Percentiles rank a stretch among this genome's conserved stretches.
Conservation (phyloP, 2,888 invertebrate genomes). For the Pecten maximus region DNA sequence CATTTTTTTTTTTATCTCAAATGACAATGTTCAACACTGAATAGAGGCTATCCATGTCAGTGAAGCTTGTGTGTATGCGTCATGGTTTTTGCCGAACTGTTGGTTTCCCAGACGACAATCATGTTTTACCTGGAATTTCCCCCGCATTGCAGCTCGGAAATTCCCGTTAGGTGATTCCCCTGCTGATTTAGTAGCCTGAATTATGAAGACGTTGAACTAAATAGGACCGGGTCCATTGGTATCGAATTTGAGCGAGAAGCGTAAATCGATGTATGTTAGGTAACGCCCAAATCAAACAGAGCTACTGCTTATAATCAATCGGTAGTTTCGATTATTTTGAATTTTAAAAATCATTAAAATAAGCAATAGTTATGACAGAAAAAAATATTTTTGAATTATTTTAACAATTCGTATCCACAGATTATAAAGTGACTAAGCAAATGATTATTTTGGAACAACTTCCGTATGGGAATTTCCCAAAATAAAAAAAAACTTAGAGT, state of each 20-base stretch:
- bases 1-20: too few relatives aligned
- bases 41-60: too few relatives aligned
- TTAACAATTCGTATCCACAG: background rate
- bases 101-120: background rate
- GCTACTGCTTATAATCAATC: background rate
- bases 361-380: background rate
- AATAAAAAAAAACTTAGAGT: background rate
- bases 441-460: background rate
- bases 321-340: slow-evolving; percentile 1
- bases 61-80: too few relatives aligned
- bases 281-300: background rate
- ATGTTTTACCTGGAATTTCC: background rate
- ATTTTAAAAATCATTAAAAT: background rate
- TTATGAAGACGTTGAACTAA: background rate
- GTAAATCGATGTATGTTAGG: background rate
- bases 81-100: slow-evolving; percentile 34
- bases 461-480: background rate
- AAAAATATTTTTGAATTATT: background rate
- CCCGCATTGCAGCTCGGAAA: background rate
- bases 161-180: slow-evolving; percentile 2
- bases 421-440: background rate
- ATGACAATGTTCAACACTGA: too few relatives aligned
- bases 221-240: background rate
- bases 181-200: background rate
- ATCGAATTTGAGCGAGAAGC: background rate